Percentiles rank a stretch among this genome's conserved stretches.
Conservation (phyloP, 2,888 invertebrate species). For the Gandaritis pyraliata region DNA sequence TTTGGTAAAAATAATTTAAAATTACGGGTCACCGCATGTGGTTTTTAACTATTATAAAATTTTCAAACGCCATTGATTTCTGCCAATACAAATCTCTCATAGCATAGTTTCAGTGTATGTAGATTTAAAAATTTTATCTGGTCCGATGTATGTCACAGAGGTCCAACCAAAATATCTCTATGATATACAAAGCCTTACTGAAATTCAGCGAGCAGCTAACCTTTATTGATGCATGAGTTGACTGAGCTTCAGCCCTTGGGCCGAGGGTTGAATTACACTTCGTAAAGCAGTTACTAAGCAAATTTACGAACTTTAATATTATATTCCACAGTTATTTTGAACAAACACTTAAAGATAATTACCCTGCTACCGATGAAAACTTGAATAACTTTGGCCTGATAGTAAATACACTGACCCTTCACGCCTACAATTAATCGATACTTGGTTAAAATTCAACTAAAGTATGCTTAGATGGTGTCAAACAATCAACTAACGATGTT, state of each 20-base stretch:
- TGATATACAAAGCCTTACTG: constrained; percentile 36
- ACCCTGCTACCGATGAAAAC: constrained; percentile 24
- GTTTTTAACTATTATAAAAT: no score
- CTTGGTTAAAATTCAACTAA: neutral
- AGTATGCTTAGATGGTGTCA: neutral
- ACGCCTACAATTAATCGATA: neutral
- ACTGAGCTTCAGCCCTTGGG: constrained; percentile 33
- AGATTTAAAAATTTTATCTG: no score
- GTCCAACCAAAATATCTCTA: constrained; percentile 40
- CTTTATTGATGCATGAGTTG: constrained; percentile 43
- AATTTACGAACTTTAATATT: constrained; percentile 35
- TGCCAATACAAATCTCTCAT: no score
- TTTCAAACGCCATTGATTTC: no score
- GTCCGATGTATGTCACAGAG: constrained; percentile 20
- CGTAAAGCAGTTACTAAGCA: constrained; percentile 34
- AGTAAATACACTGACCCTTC: constrained; percentile 12
- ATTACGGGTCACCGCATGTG: no score
- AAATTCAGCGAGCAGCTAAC: constrained; percentile 39
- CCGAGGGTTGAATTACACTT: constrained; percentile 37
- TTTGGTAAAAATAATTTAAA: no score
- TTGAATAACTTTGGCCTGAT: constrained; percentile 21
- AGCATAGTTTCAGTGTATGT: no score
- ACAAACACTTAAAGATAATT: constrained; percentile 11
- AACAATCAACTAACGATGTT: no score
- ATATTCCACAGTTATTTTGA: constrained; percentile 33